Conservation (phyloP, 2,797 vertebrate genomes). For the Enteromius thamalakanensis region DNA sequence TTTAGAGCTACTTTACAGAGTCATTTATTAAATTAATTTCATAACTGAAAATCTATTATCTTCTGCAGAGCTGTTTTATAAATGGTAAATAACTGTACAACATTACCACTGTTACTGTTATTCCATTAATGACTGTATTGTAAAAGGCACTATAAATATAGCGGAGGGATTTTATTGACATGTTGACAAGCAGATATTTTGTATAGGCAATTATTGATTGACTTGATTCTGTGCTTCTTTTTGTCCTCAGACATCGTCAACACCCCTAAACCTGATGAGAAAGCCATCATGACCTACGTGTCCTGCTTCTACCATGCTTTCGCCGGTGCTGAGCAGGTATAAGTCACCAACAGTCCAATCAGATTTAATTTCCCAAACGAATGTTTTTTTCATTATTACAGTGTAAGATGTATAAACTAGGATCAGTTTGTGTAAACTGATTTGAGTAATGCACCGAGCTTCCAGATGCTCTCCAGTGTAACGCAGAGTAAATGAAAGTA, state of each 20-base stretch:
- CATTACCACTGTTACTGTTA: no score
- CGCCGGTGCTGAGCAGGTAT: conserved; percentile 88
- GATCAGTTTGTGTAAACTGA: not conserved
- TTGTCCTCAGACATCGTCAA: conserved; percentile 85
- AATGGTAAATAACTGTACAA: no score
- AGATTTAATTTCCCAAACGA: not conserved
- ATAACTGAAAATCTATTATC: no score
- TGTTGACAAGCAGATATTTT: no score
- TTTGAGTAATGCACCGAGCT: not conserved
- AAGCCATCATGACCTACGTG: conserved; percentile 94
- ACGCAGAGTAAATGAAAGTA: conserved; percentile 10
- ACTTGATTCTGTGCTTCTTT: not conserved
- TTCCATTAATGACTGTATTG: no score
- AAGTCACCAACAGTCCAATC: not conserved
- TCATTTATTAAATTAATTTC: no score
- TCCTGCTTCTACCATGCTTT: conserved; percentile 96
- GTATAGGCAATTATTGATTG: no score
- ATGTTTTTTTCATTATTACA: not conserved
- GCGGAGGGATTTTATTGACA: no score
- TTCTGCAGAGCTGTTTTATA: no score
- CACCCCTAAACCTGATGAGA: conserved; percentile 92
- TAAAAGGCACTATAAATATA: no score
- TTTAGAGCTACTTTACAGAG: no score
- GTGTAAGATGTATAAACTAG: not conserved
- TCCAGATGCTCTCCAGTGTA: not conserved